Conservation (phyloP, 1,140 invertebrate species). For the Wasmannia auropunctata region DNA sequence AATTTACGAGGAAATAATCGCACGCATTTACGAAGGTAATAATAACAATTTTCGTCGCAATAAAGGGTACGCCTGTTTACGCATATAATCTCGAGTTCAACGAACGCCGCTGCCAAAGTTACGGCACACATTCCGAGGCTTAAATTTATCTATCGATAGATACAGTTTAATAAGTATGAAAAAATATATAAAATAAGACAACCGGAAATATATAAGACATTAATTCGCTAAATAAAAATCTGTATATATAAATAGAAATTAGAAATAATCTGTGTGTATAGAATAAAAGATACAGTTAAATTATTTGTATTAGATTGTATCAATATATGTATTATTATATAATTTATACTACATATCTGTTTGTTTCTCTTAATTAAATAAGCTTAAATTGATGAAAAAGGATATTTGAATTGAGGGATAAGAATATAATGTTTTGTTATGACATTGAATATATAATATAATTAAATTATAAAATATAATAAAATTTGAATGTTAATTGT, state of each 20-base stretch:
- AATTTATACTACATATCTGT: neutral
- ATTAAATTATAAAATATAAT: too few relatives aligned
- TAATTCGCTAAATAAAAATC: neutral
- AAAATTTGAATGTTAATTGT: neutral
- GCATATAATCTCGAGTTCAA: constrained; percentile 41
- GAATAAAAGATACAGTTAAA: neutral
- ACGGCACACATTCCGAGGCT: neutral
- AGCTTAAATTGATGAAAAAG: neutral
- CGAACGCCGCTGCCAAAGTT: constrained; percentile 4
- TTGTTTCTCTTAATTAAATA: neutral
- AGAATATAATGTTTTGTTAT: neutral
- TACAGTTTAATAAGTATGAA: neutral
- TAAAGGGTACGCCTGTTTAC: constrained; percentile 25
- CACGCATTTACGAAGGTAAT: constrained; percentile 45
- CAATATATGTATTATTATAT: neutral
- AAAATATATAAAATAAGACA: neutral
- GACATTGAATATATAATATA: too few relatives aligned
- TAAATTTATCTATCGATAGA: neutral
- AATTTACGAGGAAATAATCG: constrained; percentile 54
- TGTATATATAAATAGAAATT: neutral
- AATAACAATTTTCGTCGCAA: constrained; percentile 56
- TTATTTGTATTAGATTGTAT: neutral
- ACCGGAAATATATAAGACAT: neutral
- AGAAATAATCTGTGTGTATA: neutral
- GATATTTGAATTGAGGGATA: neutral